These are phyloP conservation scores for Trichonephila inaurata DNA, from an alignment of 1,140 invertebrate genomes.

Conservation along the genomic window DNA sequence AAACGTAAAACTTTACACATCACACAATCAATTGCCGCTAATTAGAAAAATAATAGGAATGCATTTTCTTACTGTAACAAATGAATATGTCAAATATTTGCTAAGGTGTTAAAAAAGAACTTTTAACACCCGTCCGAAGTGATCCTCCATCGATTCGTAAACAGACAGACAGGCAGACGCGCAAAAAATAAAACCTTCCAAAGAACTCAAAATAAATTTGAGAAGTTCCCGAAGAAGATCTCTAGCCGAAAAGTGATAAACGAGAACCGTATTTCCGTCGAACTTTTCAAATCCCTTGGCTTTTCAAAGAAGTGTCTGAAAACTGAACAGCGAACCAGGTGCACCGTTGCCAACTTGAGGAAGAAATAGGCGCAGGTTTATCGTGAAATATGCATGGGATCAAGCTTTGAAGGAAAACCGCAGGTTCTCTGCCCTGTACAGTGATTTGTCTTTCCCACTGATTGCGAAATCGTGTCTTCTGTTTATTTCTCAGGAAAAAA, in stretches of 20 bases:
- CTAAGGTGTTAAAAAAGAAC: neutral
- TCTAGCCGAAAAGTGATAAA: constrained; percentile 12
- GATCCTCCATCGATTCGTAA: neutral
- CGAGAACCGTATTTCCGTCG: constrained; percentile 18
- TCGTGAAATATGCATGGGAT: constrained; percentile 40
- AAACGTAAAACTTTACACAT: too few relatives aligned
- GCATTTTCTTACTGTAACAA: too few relatives aligned
- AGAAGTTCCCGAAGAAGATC: constrained; percentile 19
- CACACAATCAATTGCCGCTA: too few relatives aligned
- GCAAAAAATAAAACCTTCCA: neutral
- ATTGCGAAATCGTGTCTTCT: neutral
- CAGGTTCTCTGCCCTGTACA: neutral
- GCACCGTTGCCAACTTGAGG: neutral
- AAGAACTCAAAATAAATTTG: neutral
- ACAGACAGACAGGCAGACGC: neutral
- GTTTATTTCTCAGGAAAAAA: too few relatives aligned
- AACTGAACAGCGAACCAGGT: neutral
- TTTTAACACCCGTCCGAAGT: neutral
- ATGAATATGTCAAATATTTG: too few relatives aligned
- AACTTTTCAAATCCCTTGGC: constrained; percentile 34
- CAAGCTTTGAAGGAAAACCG: neutral
- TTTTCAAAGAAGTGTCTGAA: constrained; percentile 22
- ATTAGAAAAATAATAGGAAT: too few relatives aligned
- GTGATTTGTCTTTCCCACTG: constrained; percentile 3
- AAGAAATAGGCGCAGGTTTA: constrained; percentile 25